Base-by-base conservation (phyloP, 2,113 vertebrate genomes). In the Sceloporus undulatus region DNA sequence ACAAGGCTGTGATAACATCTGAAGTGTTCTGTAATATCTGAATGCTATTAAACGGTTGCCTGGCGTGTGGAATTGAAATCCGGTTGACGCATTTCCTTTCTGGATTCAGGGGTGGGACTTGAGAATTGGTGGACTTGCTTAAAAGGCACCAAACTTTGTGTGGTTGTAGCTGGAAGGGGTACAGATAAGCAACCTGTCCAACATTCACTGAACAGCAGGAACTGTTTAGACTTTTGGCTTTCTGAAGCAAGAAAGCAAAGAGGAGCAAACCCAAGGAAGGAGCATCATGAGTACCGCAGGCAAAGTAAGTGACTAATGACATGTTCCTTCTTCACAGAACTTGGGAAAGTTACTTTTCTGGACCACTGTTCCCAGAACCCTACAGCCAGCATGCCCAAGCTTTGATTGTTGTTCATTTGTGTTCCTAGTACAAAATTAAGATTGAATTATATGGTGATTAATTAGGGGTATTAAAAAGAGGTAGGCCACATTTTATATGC, bases 201-300 rank as follows among this genome's bases (percentile, higher is more conserved):
- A 59, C 27, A 8, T 9, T 8, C 79, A 25, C 11, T 87, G 70
- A 87, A 56, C 48, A 9, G 42, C 25, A n/a, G 75, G 70, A 75
- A n/a, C 25, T 27, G 29, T 2, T 59, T 9, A 2, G 2, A 18
- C 29, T 76, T 21, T 40, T 87, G 38, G 66, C 73, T 82, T 82
- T 65, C 54, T 52, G 16, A 34, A 83, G 70, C 40, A 66, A 66
- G 79, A 62, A 83, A 40, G 52, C 68, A 81, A 34, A 77, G 27
- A 68, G 62, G 29, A 68, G 14, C 85, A 80, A 71, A 80, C 11
- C n/a, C 23, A 38, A 75, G n/a, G 11, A 62, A 77, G 65, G 27
- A 78, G n/a, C 62, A 84, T 4, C 9, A 88, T 88, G 87, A 84
- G 87, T 38, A 88, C 87, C 0, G 87, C 59, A 70, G 87, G 87